Evolutionary conservation across 2,888 invertebrate genomes (phyloP).

Genomic region (Tetrapedia diversipes): DNA sequence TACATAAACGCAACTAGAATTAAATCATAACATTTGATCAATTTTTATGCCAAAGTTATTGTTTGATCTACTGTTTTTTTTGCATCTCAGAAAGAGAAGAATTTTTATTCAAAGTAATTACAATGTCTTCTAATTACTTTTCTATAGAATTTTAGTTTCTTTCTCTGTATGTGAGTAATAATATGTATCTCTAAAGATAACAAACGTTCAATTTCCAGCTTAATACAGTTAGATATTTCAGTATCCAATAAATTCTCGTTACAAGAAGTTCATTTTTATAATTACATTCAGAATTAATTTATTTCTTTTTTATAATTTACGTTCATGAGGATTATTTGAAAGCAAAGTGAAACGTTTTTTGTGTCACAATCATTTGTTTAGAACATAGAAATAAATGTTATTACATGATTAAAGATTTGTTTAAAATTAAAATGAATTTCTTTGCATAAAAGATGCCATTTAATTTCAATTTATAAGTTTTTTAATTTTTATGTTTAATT

Average conservation of each 20-base stretch:
- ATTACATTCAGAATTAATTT: not conserved
- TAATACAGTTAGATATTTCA: slow-evolving; percentile 43
- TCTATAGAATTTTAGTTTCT: slow-evolving; percentile 8
- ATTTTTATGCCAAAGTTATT: slow-evolving; percentile 12
- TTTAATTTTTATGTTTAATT: slow-evolving; percentile 2
- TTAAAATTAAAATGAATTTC: not conserved
- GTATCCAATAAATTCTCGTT: slow-evolving; percentile 5
- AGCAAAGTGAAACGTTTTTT: slow-evolving; percentile 3
- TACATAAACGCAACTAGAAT: not conserved
- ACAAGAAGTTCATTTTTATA: slow-evolving; percentile 3
- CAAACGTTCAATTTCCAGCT: slow-evolving; percentile 44
- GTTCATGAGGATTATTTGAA: not conserved
- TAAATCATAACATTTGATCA: slow-evolving; percentile 2
- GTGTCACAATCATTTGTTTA: not conserved
- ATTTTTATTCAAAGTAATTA: not conserved
- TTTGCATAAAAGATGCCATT: not conserved
- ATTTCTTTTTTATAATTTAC: not conserved
- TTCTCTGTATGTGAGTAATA: slow-evolving; percentile 40
- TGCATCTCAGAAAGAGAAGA: slow-evolving; percentile 33
- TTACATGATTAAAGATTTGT: not conserved
- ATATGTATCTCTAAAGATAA: not conserved
- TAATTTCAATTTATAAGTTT: not conserved
- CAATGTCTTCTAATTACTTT: no score
- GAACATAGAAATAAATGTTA: not conserved
- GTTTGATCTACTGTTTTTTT: slow-evolving; percentile 36